Base-by-base conservation (phyloP, 92 coral and sea anemone genomes). In the Siderastrea radians region DNA sequence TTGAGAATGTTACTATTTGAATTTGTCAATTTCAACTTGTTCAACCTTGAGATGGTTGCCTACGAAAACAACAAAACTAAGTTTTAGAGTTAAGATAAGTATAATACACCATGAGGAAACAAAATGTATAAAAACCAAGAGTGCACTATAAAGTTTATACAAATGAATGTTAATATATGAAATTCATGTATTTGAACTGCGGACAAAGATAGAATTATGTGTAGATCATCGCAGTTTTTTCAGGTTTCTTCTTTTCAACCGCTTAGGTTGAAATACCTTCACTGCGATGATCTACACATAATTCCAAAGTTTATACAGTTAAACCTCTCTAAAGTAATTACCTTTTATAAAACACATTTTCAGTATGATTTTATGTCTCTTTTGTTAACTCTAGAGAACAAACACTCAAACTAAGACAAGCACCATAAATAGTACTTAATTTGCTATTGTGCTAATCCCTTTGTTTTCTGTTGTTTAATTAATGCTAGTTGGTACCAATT, bases 1-100 rank as follows among this genome's bases (percentile, higher is more conserved):
- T 79, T 79, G 57, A 79, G 72, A 51, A 79, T 79, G 55, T 61
- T 79, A 52, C 83, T 69, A 79, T 79, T 60, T 6, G 19, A 79
- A 69, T 62, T 79, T 6, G 83, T 64, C 45, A 16, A 19, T 16
- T 16, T 16, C n/a, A 16, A 7, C 44, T 64, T 64, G 38, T 64
- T 64, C 43, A 64, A 16, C 68, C 38, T 64, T 15, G 68, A 64
- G n/a, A 64, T n/a, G 68, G 68, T 64, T 64, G 45, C 68, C 38
- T 64, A 64, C n/a, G 43, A 64, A 60, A 64, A 64, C 68, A 64
- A 64, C 68, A 64, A 6, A 64, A 3, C 38, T n/a, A 64, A 64
- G 44, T 64, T 64, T 64, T 64, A 64, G 68, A 64, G 68, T 64
- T 64, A 6, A 64, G 3, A 64, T 64, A 26, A 26, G 38, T 15